Conservation (phyloP, 1,140 invertebrate species). For the Brachionus manjavacas region DNA sequence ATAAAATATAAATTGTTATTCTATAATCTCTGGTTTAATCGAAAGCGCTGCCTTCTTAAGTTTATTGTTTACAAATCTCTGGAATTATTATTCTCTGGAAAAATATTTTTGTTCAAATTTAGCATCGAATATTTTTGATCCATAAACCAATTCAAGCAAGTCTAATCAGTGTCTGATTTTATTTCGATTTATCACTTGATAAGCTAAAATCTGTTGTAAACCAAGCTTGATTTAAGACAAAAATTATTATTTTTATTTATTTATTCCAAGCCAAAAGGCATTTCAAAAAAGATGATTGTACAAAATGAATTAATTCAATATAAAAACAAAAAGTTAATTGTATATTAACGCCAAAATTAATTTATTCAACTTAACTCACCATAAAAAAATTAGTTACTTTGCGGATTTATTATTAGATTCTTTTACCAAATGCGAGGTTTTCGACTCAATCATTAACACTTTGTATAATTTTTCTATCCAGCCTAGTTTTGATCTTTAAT, state of each 20-base stretch:
- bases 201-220: not conserved
- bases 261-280: too few species aligned
- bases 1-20: not conserved
- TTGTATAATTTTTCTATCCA: too few species aligned
- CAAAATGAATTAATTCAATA: too few species aligned
- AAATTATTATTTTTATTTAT: not conserved
- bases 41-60: not conserved
- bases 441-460: too few species aligned
- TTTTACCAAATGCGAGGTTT: too few species aligned
- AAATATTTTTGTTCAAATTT: not conserved
- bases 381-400: too few species aligned
- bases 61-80: not conserved
- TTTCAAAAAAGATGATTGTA: too few species aligned
- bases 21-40: not conserved
- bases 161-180: not conserved
- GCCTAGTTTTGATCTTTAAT: too few species aligned
- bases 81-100: not conserved
- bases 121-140: not conserved
- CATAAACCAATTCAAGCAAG: not conserved
- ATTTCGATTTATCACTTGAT: not conserved
- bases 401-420: too few species aligned
- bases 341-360: too few species aligned
- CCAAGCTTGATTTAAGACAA: not conserved
- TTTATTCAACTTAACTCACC: too few species aligned
- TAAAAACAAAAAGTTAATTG: too few species aligned